Percentiles rank a stretch among this genome's conserved stretches.
Evolutionary conservation across 2,888 invertebrate genomes (phyloP).

Genomic region (Epinotia brunnichana): DNA sequence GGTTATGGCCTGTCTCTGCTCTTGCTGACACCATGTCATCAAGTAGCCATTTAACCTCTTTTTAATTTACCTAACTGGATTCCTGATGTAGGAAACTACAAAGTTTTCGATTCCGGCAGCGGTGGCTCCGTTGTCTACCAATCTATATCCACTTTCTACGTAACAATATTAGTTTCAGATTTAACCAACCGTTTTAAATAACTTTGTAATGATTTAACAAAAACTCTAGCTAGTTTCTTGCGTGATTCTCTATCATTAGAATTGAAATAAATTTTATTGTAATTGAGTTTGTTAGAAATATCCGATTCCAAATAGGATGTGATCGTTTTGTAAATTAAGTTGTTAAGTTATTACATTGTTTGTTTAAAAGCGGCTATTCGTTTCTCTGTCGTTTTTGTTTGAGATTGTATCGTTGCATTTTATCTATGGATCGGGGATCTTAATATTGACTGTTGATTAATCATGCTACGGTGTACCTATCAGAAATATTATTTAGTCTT

Average conservation of each 20-base stretch:
- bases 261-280: conserved; percentile 38
- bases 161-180: conserved; percentile 10
- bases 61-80: conserved; percentile 35
- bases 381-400: conserved; percentile 13
- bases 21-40: conserved; percentile 15
- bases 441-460: conserved; percentile 14
- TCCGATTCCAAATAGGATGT: conserved; percentile 37
- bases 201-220: conserved; percentile 20
- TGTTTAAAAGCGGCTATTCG: conserved; percentile 24
- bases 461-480: not conserved
- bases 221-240: conserved; percentile 15
- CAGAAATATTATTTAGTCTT: not conserved
- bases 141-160: conserved; percentile 5
- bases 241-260: conserved; percentile 38
- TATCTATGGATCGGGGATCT: not conserved
- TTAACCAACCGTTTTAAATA: conserved; percentile 14
- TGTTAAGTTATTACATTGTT: conserved; percentile 42
- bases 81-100: conserved; percentile 10
- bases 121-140: not conserved
- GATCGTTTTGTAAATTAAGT: conserved; percentile 41
- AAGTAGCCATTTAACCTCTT: conserved; percentile 28
- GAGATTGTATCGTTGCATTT: conserved; percentile 20
- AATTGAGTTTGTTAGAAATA: conserved; percentile 39
- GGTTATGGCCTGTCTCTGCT: conserved; percentile 25
- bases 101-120: not conserved